Percentiles rank a stretch among this genome's conserved stretches.
phyloP scores from a whole-genome alignment of 2,113 vertebrate genomes.

The Camelus dromedarius region DNA sequence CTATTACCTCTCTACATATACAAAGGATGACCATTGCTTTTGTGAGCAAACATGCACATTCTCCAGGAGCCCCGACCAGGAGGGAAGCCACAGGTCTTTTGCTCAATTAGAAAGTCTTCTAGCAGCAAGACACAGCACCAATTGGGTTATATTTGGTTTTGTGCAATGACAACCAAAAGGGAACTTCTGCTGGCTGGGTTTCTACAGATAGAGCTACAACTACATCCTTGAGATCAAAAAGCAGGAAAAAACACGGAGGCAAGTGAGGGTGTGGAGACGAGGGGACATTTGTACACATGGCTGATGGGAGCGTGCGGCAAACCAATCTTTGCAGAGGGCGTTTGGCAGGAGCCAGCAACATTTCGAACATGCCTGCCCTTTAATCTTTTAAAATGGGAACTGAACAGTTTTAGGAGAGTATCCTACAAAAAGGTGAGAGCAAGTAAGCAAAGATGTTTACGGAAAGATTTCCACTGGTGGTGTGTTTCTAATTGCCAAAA shows the following conservation, averaged over 20 bases:
- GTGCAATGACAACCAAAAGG: slow-evolving; percentile 63
- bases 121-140: background rate
- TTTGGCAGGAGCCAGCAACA: background rate
- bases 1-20: background rate
- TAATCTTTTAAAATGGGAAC: background rate
- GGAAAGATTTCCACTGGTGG: background rate
- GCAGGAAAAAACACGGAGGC: background rate
- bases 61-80: background rate
- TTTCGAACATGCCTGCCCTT: background rate
- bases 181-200: slow-evolving; percentile 44
- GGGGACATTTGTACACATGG: rapidly evolving
- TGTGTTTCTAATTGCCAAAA: background rate
- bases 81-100: background rate
- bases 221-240: background rate
- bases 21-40: background rate
- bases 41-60: background rate
- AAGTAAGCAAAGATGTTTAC: background rate
- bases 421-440: background rate
- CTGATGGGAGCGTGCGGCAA: rapidly evolving
- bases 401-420: background rate
- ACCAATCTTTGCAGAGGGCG: rapidly evolving
- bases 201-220: slow-evolving; percentile 4
- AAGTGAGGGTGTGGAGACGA: background rate
- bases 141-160: slow-evolving; percentile 48
- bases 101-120: background rate